Percentiles rank a stretch among this genome's conserved stretches.
Conservation (phyloP, 1,140 invertebrate genomes). For the Apis dorsata region DNA sequence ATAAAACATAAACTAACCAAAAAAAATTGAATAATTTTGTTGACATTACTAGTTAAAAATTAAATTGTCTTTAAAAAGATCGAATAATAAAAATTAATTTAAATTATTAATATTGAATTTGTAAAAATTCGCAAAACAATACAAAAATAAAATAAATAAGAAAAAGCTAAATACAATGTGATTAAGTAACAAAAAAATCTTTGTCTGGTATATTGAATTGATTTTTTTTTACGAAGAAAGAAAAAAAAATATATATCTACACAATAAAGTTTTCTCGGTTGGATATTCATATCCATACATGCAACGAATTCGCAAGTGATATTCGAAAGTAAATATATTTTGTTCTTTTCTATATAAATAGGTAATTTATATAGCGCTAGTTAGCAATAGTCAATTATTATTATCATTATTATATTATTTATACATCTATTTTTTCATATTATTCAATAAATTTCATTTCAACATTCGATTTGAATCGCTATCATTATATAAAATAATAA, state of each 20-base stretch:
- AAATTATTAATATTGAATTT: neutral
- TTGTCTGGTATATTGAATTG: neutral
- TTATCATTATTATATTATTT: neutral
- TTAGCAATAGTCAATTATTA: neutral
- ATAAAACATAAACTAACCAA: too few relatives aligned
- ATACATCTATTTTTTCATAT: neutral
- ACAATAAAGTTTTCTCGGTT: neutral
- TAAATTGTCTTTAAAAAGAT: too few relatives aligned
- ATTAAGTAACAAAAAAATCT: conserved; percentile 15
- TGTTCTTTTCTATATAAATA: neutral
- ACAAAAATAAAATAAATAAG: neutral
- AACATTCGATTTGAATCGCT: neutral
- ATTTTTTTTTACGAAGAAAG: neutral
- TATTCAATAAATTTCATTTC: neutral
- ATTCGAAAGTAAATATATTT: conserved; percentile 5
- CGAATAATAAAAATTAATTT: too few relatives aligned
- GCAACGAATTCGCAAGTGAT: neutral
- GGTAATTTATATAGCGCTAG: neutral
- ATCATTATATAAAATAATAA: neutral
- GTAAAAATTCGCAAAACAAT: neutral
- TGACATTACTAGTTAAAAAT: neutral
- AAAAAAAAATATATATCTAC: neutral
- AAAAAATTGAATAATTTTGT: too few relatives aligned
- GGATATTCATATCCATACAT: neutral
- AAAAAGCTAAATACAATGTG: neutral